Conservation (phyloP, 2,888 invertebrate species). For the Sphinx pinastri region DNA sequence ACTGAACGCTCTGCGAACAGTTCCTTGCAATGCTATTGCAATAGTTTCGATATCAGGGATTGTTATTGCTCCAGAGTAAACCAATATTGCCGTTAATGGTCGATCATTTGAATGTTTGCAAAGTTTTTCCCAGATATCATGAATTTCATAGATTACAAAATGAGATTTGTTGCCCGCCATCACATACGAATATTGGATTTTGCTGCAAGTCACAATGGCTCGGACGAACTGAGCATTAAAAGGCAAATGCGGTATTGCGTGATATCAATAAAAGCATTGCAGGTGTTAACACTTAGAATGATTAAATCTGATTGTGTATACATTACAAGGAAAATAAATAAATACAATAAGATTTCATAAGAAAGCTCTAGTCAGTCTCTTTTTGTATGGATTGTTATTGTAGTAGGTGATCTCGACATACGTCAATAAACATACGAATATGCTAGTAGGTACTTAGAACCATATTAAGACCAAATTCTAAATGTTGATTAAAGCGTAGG, state of each 20-base stretch:
- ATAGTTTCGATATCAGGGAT: conserved; percentile 60
- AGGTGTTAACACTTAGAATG: background rate
- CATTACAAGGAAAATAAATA: too few species aligned
- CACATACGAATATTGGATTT: conserved; percentile 33
- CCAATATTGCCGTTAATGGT: conserved; percentile 64
- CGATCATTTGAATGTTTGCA: conserved; percentile 62
- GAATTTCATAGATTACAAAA: conserved; percentile 33
- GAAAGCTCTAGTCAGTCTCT: too few species aligned
- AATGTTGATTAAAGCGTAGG: background rate
- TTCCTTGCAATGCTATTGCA: conserved; percentile 54
- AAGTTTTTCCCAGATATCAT: conserved; percentile 45
- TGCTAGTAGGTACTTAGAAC: background rate
- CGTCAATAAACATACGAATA: too few species aligned
- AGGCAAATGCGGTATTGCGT: background rate
- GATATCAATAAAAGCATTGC: background rate
- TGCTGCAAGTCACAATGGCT: conserved; percentile 15
- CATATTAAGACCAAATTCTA: background rate
- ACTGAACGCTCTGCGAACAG: conserved; percentile 27
- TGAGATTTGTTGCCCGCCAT: conserved; percentile 38
- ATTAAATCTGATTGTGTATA: too few species aligned
- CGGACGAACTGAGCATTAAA: conserved; percentile 1
- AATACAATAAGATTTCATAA: too few species aligned
- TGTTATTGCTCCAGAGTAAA: conserved; percentile 59
- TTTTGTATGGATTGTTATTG: too few species aligned
- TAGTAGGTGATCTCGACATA: too few species aligned